These are phyloP conservation scores for Sebastes hubbsi DNA, from an alignment of 2,797 vertebrate species.

Conservation along the genomic window DNA sequence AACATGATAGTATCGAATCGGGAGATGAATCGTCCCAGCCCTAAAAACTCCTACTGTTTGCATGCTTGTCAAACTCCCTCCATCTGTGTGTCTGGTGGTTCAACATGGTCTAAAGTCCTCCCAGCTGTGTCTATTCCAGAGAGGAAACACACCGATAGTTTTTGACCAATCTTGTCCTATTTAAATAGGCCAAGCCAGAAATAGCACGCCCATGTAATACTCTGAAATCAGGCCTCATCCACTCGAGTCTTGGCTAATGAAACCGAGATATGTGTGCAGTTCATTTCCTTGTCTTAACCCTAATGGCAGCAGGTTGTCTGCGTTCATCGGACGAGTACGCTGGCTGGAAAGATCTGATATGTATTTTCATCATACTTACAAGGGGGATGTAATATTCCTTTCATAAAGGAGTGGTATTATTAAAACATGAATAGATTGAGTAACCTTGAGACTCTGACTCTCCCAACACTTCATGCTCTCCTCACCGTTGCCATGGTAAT, in stretches of 20 bases:
- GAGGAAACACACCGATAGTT: conserved; percentile 29
- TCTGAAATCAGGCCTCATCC: conserved; percentile 56
- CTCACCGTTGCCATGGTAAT: conserved; percentile 81
- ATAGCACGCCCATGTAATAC: conserved; percentile 38
- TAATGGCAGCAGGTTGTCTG: conserved; percentile 28
- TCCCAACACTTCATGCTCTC: conserved; percentile 59
- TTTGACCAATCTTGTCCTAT: conserved; percentile 48
- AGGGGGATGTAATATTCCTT: conserved; percentile 65
- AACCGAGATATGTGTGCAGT: conserved; percentile 38
- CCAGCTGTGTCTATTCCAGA: conserved; percentile 18
- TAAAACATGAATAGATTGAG: conserved; percentile 79
- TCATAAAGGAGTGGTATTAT: conserved; percentile 69
- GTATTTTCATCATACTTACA: conserved; percentile 71
- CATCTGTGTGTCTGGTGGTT: background rate
- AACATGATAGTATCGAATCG: background rate
- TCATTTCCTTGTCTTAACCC: conserved; percentile 66
- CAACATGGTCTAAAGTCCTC: background rate
- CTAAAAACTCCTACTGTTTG: background rate
- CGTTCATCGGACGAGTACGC: conserved; percentile 37
- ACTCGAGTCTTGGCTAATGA: conserved; percentile 45
- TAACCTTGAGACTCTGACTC: conserved; percentile 80
- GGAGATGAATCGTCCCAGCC: no score
- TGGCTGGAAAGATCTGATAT: conserved; percentile 53
- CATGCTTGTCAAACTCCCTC: background rate
- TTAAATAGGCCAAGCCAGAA: conserved; percentile 61